A percentile compares a stretch with the other conserved stretches of the same genome.
phyloP scores from a whole-genome alignment of 2,888 invertebrate genomes.

The Terebella lapidaria region DNA sequence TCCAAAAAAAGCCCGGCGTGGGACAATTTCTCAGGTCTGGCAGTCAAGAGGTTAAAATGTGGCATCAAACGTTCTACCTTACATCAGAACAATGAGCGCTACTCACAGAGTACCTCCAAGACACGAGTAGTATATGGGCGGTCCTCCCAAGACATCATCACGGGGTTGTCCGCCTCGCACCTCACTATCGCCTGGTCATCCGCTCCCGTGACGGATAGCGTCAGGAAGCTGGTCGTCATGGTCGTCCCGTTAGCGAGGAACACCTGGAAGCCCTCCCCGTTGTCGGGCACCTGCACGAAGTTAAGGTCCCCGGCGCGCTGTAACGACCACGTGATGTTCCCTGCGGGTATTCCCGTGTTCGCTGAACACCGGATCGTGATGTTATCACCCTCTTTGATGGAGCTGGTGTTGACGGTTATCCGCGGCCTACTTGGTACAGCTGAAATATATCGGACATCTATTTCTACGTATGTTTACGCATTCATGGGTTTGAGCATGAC shows the following conservation, averaged over 20 bases:
- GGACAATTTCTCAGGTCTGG: no score
- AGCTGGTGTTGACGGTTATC: conserved; percentile 2
- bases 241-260: conserved; percentile 9
- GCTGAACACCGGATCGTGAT: conserved; percentile 7
- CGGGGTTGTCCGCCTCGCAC: conserved; percentile 2
- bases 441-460: no score
- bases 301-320: background rate
- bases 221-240: background rate
- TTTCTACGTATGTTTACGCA: no score
- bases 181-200: conserved; percentile 9
- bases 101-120: conserved; percentile 10
- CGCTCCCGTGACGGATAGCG: conserved; percentile 4
- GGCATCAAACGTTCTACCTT: no score
- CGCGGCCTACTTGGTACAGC: conserved; percentile 4
- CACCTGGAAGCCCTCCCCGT: background rate
- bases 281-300: conserved; percentile 4
- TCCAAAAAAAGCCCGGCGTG: no score
- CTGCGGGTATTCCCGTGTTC: conserved; percentile 15
- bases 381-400: conserved; percentile 6
- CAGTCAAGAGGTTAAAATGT: no score
- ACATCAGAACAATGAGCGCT: no score
- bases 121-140: background rate
- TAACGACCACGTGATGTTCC: conserved; percentile 8
- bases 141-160: background rate
- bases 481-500: no score